Percentiles rank a stretch among this genome's conserved stretches.
Evolutionary conservation across 2,113 vertebrate species (phyloP).

Genomic region (Irena cyanogastra): DNA sequence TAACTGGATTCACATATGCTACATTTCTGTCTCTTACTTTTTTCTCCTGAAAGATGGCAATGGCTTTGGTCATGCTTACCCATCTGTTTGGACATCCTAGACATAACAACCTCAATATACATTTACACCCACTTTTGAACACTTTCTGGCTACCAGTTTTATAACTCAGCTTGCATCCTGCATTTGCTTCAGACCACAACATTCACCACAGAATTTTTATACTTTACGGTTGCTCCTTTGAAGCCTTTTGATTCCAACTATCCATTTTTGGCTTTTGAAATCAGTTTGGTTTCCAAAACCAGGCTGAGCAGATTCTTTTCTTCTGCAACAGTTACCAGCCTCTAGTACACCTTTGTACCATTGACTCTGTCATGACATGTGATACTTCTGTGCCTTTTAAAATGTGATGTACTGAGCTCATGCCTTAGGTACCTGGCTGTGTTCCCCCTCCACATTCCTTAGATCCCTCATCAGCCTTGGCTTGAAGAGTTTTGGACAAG

Average conservation of each 20-base stretch:
- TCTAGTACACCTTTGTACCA: background rate
- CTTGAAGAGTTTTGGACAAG: background rate
- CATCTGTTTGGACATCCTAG: background rate
- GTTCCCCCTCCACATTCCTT: background rate
- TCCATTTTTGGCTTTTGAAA: background rate
- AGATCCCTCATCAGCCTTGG: background rate
- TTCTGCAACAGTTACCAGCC: background rate
- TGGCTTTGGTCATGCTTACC: background rate
- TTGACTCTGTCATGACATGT: background rate
- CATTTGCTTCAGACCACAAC: background rate
- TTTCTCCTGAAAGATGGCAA: background rate
- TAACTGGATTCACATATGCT: background rate
- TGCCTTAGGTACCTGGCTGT: background rate
- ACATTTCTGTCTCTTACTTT: background rate
- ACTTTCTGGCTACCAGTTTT: background rate
- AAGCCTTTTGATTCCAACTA: background rate
- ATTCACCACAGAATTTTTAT: background rate
- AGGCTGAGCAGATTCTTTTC: background rate
- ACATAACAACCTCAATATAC: background rate
- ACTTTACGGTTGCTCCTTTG: background rate
- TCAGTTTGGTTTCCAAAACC: background rate
- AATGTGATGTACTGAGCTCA: accelerated
- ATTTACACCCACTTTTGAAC: background rate
- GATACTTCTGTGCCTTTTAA: background rate
- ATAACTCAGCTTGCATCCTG: background rate